phyloP scores from a whole-genome alignment of 1,140 invertebrate species.

The Babylonia areolata region DNA sequence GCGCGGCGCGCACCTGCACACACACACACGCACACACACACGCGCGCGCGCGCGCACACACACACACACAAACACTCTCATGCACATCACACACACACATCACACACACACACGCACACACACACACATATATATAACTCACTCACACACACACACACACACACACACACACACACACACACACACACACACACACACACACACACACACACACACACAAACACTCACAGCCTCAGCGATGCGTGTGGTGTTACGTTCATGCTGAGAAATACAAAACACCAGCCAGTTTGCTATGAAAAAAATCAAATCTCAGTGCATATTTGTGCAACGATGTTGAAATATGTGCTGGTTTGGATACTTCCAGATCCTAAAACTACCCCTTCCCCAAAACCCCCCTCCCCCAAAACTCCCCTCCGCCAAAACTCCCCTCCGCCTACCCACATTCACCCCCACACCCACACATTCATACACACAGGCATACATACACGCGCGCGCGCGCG shows the following conservation, averaged over 20 bases:
- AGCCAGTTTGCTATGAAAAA: too few species aligned
- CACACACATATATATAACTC: neutral
- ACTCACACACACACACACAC: neutral
- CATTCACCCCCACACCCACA: too few species aligned
- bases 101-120: neutral
- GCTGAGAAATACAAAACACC: neutral
- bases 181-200: neutral
- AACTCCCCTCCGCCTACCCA: too few species aligned
- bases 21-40: neutral
- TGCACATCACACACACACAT: neutral
- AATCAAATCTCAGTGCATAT: too few species aligned
- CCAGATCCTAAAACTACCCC: too few species aligned
- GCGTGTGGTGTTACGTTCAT: neutral
- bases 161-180: neutral
- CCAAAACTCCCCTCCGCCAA: too few species aligned
- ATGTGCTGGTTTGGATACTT: too few species aligned
- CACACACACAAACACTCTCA: neutral
- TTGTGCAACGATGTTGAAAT: too few species aligned
- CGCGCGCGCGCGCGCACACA: neutral
- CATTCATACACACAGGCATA: neutral
- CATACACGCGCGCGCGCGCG: neutral
- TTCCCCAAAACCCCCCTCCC: too few species aligned
- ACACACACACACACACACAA: conserved; percentile 15
- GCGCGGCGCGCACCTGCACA: neutral
- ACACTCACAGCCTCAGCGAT: neutral